phyloP scores from a whole-genome alignment of 2,113 vertebrate genomes.

The Dolichallabes microphthalmus region DNA sequence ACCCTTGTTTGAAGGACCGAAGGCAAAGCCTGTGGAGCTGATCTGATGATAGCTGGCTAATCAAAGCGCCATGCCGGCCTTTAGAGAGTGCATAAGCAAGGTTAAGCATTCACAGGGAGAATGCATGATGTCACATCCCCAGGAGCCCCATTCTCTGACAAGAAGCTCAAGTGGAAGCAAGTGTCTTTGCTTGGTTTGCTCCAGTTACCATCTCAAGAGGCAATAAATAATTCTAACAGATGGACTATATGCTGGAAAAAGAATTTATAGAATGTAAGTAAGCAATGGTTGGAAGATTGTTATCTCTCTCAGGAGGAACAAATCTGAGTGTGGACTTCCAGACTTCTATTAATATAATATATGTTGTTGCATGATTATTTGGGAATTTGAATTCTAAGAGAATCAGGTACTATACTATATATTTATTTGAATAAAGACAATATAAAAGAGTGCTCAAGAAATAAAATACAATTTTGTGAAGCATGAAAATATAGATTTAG shows the following conservation, averaged over 20 bases:
- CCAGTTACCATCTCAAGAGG: slow-evolving; percentile 38
- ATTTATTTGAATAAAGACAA: neutral
- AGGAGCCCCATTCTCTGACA: slow-evolving; percentile 54
- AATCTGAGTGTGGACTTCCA: neutral
- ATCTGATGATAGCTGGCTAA: slow-evolving; percentile 64
- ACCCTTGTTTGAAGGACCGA: slow-evolving; percentile 64
- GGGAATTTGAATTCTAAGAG: neutral
- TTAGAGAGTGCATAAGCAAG: slow-evolving; percentile 51
- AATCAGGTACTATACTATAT: neutral
- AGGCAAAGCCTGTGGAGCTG: slow-evolving; percentile 58
- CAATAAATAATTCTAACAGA: slow-evolving; percentile 34
- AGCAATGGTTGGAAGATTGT: slow-evolving; percentile 5
- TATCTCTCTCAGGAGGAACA: neutral
- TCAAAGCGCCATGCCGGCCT: slow-evolving; percentile 59
- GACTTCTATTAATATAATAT: neutral
- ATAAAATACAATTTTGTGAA: neutral
- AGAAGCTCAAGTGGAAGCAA: slow-evolving; percentile 61
- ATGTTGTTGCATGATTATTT: slow-evolving; percentile 4
- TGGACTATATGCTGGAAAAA: slow-evolving; percentile 7
- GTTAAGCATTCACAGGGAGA: slow-evolving; percentile 67
- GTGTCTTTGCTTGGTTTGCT: slow-evolving; percentile 50
- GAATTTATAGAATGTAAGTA: neutral
- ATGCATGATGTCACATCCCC: slow-evolving; percentile 68
- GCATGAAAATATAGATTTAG: neutral
- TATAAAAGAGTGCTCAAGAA: neutral